These are phyloP conservation scores for Festucalex cinctus DNA, from an alignment of 2,113 vertebrate genomes.

Conservation along the genomic window DNA sequence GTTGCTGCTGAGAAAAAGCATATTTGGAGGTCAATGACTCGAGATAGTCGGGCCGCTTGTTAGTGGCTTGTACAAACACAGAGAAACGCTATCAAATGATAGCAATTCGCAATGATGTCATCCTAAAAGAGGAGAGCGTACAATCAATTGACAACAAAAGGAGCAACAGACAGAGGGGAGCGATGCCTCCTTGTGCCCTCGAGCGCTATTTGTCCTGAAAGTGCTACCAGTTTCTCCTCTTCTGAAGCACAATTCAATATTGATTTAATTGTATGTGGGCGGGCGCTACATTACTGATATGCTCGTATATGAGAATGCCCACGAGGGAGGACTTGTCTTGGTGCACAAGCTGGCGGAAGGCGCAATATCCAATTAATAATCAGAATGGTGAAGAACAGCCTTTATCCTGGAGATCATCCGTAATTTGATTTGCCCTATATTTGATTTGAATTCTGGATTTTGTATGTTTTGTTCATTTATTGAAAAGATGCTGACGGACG, in stretches of 20 bases:
- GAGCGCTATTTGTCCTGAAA: slow-evolving; percentile 12
- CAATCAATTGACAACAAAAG: not conserved
- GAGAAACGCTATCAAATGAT: not conserved
- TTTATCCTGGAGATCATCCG: not conserved
- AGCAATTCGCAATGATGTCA: not conserved
- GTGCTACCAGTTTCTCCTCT: not conserved
- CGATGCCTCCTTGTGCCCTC: not conserved
- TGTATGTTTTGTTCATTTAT: too few relatives aligned
- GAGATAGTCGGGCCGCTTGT: not conserved
- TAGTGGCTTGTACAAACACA: not conserved
- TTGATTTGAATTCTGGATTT: too few relatives aligned
- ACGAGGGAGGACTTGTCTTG: slow-evolving; percentile 15
- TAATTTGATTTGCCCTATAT: too few relatives aligned
- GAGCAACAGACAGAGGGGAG: not conserved
- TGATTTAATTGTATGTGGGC: slow-evolving; percentile 10
- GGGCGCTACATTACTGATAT: slow-evolving; percentile 1
- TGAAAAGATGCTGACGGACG: too few relatives aligned
- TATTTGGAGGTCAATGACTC: not conserved
- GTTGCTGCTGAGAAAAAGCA: slow-evolving; percentile 1
- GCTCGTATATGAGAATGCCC: slow-evolving; percentile 5
- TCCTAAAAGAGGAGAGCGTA: not conserved
- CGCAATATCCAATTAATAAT: slow-evolving; percentile 52
- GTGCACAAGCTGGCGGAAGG: not conserved
- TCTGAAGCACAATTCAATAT: slow-evolving; percentile 7
- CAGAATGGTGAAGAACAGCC: slow-evolving; percentile 65